Evolutionary conservation across 1,140 invertebrate species (phyloP).

Genomic region (Archivesica marissinica): DNA sequence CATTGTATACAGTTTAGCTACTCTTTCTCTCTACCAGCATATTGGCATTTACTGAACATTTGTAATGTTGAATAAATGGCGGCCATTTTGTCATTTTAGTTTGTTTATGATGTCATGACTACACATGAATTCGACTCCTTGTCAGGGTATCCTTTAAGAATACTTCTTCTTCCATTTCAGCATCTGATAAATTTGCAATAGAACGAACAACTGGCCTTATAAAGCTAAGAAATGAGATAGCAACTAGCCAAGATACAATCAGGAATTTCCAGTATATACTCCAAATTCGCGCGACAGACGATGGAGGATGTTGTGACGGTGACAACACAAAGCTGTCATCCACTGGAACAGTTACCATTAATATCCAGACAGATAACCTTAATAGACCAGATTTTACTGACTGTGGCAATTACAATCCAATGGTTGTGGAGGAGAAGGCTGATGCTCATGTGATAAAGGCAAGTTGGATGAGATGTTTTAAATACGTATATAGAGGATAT

Average conservation of each 20-base stretch:
- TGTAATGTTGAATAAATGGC: too few species aligned
- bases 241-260: background rate
- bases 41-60: too few species aligned
- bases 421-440: slow-evolving; percentile 33
- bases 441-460: slow-evolving; percentile 39
- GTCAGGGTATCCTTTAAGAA: background rate
- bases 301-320: slow-evolving; percentile 47
- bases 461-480: too few species aligned
- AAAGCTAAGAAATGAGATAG: slow-evolving; percentile 1
- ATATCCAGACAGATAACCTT: slow-evolving; percentile 39
- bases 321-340: too few species aligned
- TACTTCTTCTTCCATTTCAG: background rate
- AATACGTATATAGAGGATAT: too few species aligned
- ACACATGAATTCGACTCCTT: too few species aligned
- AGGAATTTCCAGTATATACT: slow-evolving; percentile 20
- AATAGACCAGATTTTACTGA: slow-evolving; percentile 26
- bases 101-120: too few species aligned
- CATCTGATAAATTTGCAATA: slow-evolving; percentile 9
- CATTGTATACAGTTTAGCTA: too few species aligned
- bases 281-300: slow-evolving; percentile 20
- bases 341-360: slow-evolving; percentile 41
- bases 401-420: slow-evolving; percentile 8
- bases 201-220: slow-evolving; percentile 12
- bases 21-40: too few species aligned
- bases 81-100: too few species aligned